Conservation (phyloP, 2,888 invertebrate genomes). For the Periphyllus acericola region DNA sequence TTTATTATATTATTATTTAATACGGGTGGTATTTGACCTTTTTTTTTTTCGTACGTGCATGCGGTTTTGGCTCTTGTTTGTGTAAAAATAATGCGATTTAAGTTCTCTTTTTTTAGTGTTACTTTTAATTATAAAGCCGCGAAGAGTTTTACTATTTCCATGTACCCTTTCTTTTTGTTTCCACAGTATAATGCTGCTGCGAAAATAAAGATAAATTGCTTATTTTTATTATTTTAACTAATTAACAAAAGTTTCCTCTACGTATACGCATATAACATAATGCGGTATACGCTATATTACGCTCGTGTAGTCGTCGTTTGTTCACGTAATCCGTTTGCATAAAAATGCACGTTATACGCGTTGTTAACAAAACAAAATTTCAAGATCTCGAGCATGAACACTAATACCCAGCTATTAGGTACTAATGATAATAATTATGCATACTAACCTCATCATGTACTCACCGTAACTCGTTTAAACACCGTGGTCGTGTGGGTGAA, state of each 20-base stretch:
- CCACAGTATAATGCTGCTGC: neutral
- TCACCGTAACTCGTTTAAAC: too few species aligned
- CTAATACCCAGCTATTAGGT: neutral
- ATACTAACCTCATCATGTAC: neutral
- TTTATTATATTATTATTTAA: neutral
- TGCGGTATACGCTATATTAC: neutral
- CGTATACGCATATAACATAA: neutral
- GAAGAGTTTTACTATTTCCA: neutral
- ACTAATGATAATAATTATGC: neutral
- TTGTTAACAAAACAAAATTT: neutral
- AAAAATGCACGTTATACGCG: neutral
- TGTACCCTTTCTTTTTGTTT: neutral
- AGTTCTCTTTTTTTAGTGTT: neutral
- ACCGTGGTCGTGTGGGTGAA: neutral
- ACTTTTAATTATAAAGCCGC: neutral
- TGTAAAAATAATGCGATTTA: neutral
- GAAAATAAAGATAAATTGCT: neutral
- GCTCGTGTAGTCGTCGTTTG: neutral
- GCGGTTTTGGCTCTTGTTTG: neutral
- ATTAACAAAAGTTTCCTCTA: neutral
- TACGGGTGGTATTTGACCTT: neutral
- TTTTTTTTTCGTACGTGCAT: neutral
- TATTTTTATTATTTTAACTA: neutral
- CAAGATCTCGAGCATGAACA: neutral
- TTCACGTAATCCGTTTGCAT: neutral